Conservation (phyloP, 2,888 invertebrate species). For the Embidobia sp. region DNA sequence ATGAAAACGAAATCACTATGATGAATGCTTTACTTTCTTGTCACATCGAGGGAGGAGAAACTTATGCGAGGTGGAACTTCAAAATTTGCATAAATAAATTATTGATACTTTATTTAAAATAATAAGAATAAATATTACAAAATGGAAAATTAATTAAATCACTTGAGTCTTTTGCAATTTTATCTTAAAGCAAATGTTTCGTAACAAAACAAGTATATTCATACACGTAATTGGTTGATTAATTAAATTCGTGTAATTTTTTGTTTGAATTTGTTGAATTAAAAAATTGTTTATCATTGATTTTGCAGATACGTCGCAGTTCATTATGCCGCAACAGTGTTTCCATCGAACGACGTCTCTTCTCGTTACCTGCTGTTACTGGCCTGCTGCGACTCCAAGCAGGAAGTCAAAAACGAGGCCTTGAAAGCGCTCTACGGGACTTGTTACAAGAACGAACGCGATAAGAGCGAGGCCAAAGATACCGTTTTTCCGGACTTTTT, state of each 20-base stretch:
- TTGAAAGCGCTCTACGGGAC: slow-evolving; percentile 89
- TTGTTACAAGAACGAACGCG: slow-evolving; percentile 78
- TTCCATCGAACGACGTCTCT: slow-evolving; percentile 90
- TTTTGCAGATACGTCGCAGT: slow-evolving; percentile 92
- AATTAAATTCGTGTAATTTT: no score
- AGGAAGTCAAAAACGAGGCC: slow-evolving; percentile 89
- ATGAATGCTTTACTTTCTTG: slow-evolving; percentile 87
- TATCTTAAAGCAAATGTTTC: not conserved
- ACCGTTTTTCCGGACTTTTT: slow-evolving; percentile 88
- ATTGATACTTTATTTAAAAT: no score
- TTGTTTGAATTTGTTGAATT: no score
- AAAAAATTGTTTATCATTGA: no score
- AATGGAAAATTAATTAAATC: no score
- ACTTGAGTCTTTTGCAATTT: no score
- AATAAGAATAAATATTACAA: no score
- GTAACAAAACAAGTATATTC: not conserved
- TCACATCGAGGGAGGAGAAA: slow-evolving; percentile 89
- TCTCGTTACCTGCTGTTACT: slow-evolving; percentile 91
- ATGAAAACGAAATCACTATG: slow-evolving; percentile 80
- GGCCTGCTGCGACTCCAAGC: slow-evolving; percentile 92
- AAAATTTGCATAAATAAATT: no score
- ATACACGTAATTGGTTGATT: no score
- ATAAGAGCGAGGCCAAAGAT: slow-evolving; percentile 74
- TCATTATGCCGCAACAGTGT: slow-evolving; percentile 90
- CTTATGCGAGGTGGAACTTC: slow-evolving; percentile 81